Base-by-base conservation (phyloP, 2,113 vertebrate genomes). In the Oryzias celebensis region DNA sequence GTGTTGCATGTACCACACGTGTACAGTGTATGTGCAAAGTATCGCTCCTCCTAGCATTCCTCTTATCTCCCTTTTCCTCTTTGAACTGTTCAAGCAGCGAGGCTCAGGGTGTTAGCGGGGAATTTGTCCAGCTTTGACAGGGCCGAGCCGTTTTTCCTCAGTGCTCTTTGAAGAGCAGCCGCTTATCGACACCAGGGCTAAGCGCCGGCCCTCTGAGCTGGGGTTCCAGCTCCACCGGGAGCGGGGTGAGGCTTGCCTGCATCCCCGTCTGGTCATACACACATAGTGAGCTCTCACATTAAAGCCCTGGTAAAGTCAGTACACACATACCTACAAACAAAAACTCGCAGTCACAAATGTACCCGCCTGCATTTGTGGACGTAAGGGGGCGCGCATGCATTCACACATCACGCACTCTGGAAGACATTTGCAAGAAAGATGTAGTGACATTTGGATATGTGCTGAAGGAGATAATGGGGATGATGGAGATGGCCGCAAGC, bases 111-210 rank as follows among this genome's bases (percentile, higher is more conserved):
- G 88, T 87, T 90, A 87, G 78, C 77, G 52, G 77, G 84, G 87
- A 89, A 89, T 91, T 91, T 91, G 85, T 90, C 88, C 75, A 43
- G 81, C 89, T 91, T 88, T 90, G 87, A 91, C 87, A 89, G 79
- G 83, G 76, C 84, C 80, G 81, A 87, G 86, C 63, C 82, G 77
- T 85, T 89, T 87, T 85, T 77, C 74, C 73, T 65, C 78, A 48
- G 62, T 47, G 42, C 84, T 71, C 88, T 92, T 92, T 92, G 87
- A 91, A 90, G 83, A 78, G 69, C 55, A 68, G 41, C 77, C 64
- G 68, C 90, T 92, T 91, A 92, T 91, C 88, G 80, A 91, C 87
- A 75, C 70, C 72, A 46, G 80, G 84, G 85, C 84, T 88, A 89
- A 91, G 84, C 87, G 70, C 62, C 60, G 69, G 85, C 75, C 85